These are phyloP conservation scores for Samia ricini DNA, from an alignment of 1,140 invertebrate species.

Conservation along the genomic window DNA sequence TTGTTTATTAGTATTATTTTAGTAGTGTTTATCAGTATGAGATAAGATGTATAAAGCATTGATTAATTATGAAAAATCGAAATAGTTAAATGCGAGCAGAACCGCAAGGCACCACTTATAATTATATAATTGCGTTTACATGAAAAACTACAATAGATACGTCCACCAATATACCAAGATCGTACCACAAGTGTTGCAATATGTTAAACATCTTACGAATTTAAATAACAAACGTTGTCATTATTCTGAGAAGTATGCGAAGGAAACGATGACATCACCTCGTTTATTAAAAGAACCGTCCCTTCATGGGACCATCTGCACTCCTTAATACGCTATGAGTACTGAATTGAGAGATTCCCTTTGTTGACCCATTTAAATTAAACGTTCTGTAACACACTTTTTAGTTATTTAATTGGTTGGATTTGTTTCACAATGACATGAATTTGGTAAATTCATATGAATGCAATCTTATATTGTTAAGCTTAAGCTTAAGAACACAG, in stretches of 20 bases:
- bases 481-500: no score
- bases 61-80: no score
- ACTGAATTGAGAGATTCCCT: not conserved
- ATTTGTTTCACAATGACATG: not conserved
- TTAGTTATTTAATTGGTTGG: not conserved
- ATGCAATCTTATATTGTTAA: no score
- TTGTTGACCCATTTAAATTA: not conserved
- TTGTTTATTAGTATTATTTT: no score
- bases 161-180: not conserved
- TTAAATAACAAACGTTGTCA: not conserved
- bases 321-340: not conserved
- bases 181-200: not conserved
- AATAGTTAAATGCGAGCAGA: no score
- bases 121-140: no score
- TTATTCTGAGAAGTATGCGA: not conserved
- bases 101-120: no score
- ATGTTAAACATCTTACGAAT: not conserved
- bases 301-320: not conserved
- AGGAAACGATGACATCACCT: not conserved
- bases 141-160: no score
- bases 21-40: no score
- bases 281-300: not conserved
- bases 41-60: no score
- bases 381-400: not conserved
- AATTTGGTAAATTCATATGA: not conserved